Base-by-base conservation (phyloP, 2,888 invertebrate genomes). In the Pheosia tremula region DNA sequence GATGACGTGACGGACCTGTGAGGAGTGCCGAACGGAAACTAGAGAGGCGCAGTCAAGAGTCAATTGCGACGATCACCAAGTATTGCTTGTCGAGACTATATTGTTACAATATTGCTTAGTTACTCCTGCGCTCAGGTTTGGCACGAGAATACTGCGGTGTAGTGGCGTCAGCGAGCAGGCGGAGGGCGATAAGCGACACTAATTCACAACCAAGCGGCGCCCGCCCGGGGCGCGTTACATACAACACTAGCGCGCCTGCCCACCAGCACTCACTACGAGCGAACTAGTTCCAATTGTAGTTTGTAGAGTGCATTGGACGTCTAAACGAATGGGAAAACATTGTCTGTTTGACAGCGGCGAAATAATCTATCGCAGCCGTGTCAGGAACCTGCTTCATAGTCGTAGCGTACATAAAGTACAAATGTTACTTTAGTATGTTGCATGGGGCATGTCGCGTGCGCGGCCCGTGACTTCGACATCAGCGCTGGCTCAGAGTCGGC, bases 181-280 rank as follows among this genome's bases (percentile, higher is more conserved):
- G 68, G 69, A 55, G 69, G 68, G 79, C 72, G 73, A 68, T 72
- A 81, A 81, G 86, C 88, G 84, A 83, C 82, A 80, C 81, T 85
- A 88, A 85, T 84, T 90, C 91, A 91, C 91, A 91, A 91, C 91
- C 91, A 85, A 85, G 85, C 87, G 79, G 79, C 82, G 84, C 82
- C 78, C 74, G 69, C 36, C 7, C 43, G 39, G 41, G 11, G 9
- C 41, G 74, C 77, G 53, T 56, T 52, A 50, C 70, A 64, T 67
- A 75, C 74, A 65, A 70, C 69, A 65, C 67, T 70, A 74, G 64
- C 50, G 47, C 47, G 11, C 11, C 47, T 10, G 47, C 47, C 10
- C 10, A 10, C 47, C 4, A 47, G 47, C 8, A 10, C 47, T 11
- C 47, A 10, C n/a, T 47, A 47, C 47, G 10, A 11, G 8, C 47